Conservation (phyloP, 2,113 vertebrate species). For the Psilopsiagon aurifrons region DNA sequence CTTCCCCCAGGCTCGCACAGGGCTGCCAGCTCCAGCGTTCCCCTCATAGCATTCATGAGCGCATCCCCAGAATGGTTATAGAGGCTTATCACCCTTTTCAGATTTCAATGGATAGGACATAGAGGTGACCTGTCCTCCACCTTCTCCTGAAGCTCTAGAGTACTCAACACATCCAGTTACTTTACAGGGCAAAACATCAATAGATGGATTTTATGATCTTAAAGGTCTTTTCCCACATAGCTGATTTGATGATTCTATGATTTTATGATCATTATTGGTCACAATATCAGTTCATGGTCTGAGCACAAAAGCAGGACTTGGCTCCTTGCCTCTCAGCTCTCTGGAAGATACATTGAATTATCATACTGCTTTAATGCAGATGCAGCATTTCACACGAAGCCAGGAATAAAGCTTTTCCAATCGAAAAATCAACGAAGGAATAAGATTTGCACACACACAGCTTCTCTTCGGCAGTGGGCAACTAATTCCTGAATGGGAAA, state of each 20-base stretch:
- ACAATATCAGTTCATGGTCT: neutral
- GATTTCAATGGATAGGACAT: fast-evolving
- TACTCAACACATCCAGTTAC: no score
- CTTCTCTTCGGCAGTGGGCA: neutral
- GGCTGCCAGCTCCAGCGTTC: no score
- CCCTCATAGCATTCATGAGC: neutral
- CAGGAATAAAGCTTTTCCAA: neutral
- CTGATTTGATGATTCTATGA: neutral
- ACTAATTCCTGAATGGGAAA: neutral
- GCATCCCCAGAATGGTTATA: fast-evolving
- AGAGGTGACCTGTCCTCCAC: neutral
- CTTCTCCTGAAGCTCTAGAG: neutral
- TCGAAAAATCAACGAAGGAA: neutral
- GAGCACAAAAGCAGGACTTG: neutral
- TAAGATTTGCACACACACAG: neutral
- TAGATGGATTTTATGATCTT: neutral
- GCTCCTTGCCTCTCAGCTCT: neutral
- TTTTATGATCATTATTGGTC: neutral
- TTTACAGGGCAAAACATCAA: fast-evolving
- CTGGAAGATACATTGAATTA: no score
- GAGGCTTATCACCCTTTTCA: neutral
- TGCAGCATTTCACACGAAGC: neutral
- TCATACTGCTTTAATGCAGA: neutral
- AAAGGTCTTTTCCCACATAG: neutral
- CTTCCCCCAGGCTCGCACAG: no score